These are phyloP conservation scores for Acrocyrtus sp. DNA, from an alignment of 2,888 invertebrate genomes.

Conservation along the genomic window DNA sequence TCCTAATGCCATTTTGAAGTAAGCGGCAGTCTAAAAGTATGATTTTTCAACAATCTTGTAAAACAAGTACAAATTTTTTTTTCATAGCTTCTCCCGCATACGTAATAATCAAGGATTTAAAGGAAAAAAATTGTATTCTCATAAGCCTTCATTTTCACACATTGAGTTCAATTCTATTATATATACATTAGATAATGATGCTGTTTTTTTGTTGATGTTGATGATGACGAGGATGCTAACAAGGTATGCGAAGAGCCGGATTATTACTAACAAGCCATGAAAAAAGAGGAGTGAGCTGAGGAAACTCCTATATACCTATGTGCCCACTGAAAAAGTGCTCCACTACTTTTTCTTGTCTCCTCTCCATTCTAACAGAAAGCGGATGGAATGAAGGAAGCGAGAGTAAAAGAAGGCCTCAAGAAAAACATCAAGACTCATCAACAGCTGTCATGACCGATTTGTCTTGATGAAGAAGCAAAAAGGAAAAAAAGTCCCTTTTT, in stretches of 20 bases:
- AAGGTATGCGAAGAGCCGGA: conserved; percentile 45
- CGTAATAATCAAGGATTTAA: conserved; percentile 43
- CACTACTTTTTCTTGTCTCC: conserved; percentile 1
- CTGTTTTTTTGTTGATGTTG: conserved; percentile 9
- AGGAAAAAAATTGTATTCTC: conserved; percentile 36
- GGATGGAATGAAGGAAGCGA: conserved; percentile 3
- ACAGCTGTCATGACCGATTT: conserved; percentile 61
- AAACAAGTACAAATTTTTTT: conserved; percentile 36
- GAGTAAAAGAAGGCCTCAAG: conserved; percentile 42
- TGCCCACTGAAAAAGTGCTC: conserved; percentile 3
- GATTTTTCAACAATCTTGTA: conserved; percentile 49
- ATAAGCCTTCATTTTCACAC: conserved; percentile 55
- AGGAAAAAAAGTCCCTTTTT: conserved; percentile 44
- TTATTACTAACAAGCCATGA: conserved; percentile 53
- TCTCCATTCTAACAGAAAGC: neutral
- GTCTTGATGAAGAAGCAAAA: conserved; percentile 57
- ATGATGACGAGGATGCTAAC: conserved; percentile 35
- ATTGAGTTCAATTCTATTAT: conserved; percentile 38
- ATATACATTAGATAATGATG: conserved; percentile 27
- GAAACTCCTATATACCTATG: too few species aligned
- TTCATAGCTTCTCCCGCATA: conserved; percentile 35
- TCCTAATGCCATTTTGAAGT: too few species aligned
- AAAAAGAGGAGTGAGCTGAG: conserved; percentile 39
- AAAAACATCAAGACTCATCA: conserved; percentile 62
- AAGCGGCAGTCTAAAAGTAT: neutral